Base-by-base conservation (phyloP, 2,888 invertebrate genomes). In the Hirtodrosophila duncani region DNA sequence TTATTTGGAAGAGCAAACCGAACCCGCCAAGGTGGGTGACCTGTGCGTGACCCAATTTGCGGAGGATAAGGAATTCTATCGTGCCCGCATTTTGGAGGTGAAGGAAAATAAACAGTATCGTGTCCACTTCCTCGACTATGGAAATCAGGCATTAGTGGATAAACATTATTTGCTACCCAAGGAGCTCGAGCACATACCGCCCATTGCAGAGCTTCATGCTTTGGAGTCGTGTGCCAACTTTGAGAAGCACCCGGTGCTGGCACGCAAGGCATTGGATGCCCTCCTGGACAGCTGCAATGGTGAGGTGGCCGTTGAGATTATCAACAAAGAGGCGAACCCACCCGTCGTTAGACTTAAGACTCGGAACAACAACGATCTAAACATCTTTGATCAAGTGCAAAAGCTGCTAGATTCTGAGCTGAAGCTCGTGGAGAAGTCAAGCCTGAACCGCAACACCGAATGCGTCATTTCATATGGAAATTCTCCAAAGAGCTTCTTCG, bases 11-110 rank as follows among this genome's bases (percentile, higher is more conserved):
- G n/a, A 45, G 31, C 36, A 60, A 9, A 33, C 63, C 31, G 37
- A 51, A 7, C 42, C 63, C 8, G 59, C 42, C 0, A 37, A 64
- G 13, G 18, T 72, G 6, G 81, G 90, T 37, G 91, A 91, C 0
- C 65, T 91, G 0, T 93, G 92, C 68, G 89, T 91, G 16, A 96
- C 96, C 0, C 91, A 92, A 66, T 97, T 94, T 84, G 89, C 90
- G 0, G 91, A 91, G 0, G 96, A 97, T 83, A 91, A 92, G 3
- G 90, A 91, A 55, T 97, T 97, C 94, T 98, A 98, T 85, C 89
- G 98, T 51, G 97, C 96, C 0, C 91, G 92, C 80, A 91, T 98
- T 5, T 89, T 96, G 24, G 94, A 94, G 74, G 29, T 58, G 9
- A 7, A 67, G 60, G 65, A 90, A 59, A 91, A 50, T 2, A 31